Conservation (phyloP, 2,888 invertebrate genomes). For the Trachelus troglodyta region DNA sequence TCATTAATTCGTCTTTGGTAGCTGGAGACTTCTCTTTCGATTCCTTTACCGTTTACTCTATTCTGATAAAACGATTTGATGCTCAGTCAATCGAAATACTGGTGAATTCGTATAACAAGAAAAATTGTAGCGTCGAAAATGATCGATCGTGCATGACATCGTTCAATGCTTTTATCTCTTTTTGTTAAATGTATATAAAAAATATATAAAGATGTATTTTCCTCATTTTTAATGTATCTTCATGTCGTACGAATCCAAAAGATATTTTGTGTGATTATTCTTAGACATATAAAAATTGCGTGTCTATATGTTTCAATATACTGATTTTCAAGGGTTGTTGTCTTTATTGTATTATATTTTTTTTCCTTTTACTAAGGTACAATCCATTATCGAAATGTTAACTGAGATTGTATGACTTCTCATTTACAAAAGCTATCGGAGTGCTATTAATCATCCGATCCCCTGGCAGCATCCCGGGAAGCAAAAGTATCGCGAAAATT, state of each 20-base stretch:
- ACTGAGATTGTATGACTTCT: neutral
- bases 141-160: neutral
- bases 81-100: neutral
- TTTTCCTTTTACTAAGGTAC: neutral
- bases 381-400: neutral
- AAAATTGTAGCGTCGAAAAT: neutral
- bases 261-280: neutral
- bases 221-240: neutral
- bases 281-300: neutral
- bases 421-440: neutral
- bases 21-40: neutral
- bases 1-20: neutral
- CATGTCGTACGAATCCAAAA: neutral
- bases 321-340: neutral
- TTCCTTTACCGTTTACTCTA: neutral
- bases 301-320: neutral
- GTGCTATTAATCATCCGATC: neutral
- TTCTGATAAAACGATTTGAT: neutral
- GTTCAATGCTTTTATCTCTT: neutral
- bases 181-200: neutral
- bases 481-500: no score
- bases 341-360: neutral
- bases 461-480: neutral
- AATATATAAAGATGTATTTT: neutral
- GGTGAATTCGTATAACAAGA: neutral